A percentile compares a stretch with the other conserved stretches of the same genome.
Conservation (phyloP, 2,888 invertebrate genomes). For the Gerris lacustris region DNA sequence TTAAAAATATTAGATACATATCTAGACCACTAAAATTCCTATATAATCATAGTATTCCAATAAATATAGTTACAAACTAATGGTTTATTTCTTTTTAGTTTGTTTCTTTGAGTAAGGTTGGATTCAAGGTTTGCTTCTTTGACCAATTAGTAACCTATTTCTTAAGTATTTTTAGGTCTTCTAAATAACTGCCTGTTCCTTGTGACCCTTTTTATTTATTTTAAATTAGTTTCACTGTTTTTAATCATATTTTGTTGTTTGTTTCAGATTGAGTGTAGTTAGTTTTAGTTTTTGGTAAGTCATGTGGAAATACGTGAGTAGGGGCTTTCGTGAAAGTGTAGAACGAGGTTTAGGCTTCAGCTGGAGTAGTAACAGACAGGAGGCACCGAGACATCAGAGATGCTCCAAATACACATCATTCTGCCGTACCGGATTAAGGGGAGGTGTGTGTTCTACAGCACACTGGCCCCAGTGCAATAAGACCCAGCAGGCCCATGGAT, state of each 20-base stretch:
- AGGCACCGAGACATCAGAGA: not conserved
- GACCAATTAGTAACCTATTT: too few relatives aligned
- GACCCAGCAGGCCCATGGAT: not conserved
- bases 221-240: too few relatives aligned
- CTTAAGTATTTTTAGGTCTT: too few relatives aligned
- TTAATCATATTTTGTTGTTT: not conserved
- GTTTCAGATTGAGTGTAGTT: not conserved
- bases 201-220: too few relatives aligned
- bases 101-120: too few relatives aligned
- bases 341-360: conserved; percentile 20
- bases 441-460: not conserved
- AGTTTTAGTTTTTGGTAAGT: not conserved
- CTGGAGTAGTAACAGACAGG: conserved; percentile 11
- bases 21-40: too few relatives aligned
- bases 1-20: too few relatives aligned
- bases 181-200: too few relatives aligned
- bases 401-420: not conserved
- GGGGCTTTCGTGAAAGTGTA: conserved; percentile 22
- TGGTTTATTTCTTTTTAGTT: too few relatives aligned
- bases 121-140: too few relatives aligned
- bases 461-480: not conserved
- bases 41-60: too few relatives aligned
- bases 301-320: conserved; percentile 24
- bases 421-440: not conserved
- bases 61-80: too few relatives aligned